phyloP scores from a whole-genome alignment of 2,113 vertebrate species.

The Cettia cetti region DNA sequence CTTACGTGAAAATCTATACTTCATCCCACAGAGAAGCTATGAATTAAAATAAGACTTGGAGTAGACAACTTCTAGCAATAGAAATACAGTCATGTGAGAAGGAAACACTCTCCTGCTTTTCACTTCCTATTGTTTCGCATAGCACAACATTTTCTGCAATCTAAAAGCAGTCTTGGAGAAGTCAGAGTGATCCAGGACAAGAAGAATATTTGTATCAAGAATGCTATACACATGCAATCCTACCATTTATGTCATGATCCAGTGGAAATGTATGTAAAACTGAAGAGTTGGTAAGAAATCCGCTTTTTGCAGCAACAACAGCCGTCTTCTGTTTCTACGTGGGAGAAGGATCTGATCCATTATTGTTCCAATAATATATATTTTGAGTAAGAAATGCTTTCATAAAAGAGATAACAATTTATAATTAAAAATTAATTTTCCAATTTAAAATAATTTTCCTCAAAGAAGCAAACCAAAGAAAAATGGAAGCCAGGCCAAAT shows the following conservation, averaged over 20 bases:
- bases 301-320: not conserved
- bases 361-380: not conserved
- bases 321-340: fast-evolving
- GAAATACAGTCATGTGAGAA: not conserved
- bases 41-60: not conserved
- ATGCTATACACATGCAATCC: not conserved
- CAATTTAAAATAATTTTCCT: not conserved
- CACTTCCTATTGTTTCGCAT: not conserved
- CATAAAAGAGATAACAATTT: not conserved
- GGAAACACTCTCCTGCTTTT: not conserved
- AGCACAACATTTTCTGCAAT: not conserved
- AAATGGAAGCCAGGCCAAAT: not conserved
- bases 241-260: not conserved
- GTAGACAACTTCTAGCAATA: not conserved
- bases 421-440: not conserved
- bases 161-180: not conserved
- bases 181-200: not conserved
- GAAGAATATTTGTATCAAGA: not conserved
- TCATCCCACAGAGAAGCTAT: not conserved
- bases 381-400: not conserved
- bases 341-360: not conserved
- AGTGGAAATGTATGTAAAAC: not conserved
- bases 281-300: not conserved
- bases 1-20: not conserved
- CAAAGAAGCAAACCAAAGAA: not conserved